Evolutionary conservation across 2,113 vertebrate species (phyloP).

Genomic region (Odocoileus virginianus): DNA sequence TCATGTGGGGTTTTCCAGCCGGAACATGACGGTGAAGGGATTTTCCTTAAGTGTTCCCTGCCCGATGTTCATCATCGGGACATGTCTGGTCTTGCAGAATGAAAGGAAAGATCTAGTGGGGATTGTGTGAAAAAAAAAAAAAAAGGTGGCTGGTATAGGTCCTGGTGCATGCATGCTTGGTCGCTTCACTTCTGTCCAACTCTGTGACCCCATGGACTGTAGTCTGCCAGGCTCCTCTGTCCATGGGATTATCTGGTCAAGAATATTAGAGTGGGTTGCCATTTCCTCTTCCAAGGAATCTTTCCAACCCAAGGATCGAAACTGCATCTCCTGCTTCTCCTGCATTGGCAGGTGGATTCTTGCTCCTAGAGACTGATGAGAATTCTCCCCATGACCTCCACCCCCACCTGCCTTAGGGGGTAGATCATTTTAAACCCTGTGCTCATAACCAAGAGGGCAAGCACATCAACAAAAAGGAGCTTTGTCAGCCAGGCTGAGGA

Average conservation of each 20-base stretch:
- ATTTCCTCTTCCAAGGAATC: neutral
- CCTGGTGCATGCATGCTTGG: neutral
- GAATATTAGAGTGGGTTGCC: neutral
- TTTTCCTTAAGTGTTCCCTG: neutral
- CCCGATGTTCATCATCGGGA: neutral
- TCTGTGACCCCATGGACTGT: neutral
- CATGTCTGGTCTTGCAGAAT: neutral
- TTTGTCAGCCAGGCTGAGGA: neutral
- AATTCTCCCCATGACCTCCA: neutral
- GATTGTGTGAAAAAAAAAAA: neutral
- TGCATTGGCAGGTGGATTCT: neutral
- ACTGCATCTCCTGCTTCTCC: neutral
- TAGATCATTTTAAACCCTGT: neutral
- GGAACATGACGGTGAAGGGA: neutral
- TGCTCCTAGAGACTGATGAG: neutral
- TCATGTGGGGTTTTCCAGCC: neutral
- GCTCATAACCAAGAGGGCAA: neutral
- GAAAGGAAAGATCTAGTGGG: neutral
- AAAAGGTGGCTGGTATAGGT: neutral
- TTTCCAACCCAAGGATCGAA: neutral
- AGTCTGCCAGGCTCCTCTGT: neutral
- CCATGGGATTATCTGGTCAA: neutral
- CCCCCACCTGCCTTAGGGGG: neutral
- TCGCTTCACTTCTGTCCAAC: neutral
- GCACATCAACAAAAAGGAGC: neutral